Evolutionary conservation across 2,797 vertebrate genomes (phyloP).

Genomic region (Hephaestus fuliginosus): DNA sequence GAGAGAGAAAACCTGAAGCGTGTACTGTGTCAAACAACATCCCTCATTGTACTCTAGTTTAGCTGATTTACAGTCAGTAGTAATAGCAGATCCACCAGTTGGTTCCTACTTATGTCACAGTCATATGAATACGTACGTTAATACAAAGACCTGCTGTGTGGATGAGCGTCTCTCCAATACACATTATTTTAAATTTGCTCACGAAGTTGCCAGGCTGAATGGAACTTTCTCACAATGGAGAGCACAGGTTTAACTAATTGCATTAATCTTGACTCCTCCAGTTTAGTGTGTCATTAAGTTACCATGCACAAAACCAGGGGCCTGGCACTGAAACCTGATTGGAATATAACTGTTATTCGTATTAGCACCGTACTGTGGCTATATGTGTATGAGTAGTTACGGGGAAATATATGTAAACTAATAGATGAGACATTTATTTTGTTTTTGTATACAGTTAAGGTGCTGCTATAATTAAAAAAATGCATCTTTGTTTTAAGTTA

Average conservation of each 20-base stretch:
- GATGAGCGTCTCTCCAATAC: neutral
- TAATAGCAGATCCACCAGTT: neutral
- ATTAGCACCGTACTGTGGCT: neutral
- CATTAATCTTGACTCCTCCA: neutral
- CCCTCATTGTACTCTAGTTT: neutral
- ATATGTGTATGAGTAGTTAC: neutral
- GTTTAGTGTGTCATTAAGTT: conserved; percentile 11
- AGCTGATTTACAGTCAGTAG: neutral
- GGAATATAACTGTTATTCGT: neutral
- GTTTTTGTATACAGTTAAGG: neutral
- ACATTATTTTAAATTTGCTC: neutral
- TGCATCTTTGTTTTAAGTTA: neutral
- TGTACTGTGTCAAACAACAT: neutral
- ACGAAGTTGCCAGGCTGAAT: neutral
- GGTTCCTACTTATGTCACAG: neutral
- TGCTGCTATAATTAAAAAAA: neutral
- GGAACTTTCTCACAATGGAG: conserved; percentile 5
- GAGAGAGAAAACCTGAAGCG: neutral
- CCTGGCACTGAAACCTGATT: neutral
- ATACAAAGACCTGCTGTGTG: neutral
- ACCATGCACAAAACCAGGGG: neutral
- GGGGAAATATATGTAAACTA: neutral
- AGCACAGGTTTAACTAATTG: conserved; percentile 5
- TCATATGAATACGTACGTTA: too few relatives aligned
- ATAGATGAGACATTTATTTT: neutral